phyloP scores from a whole-genome alignment of 2,113 vertebrate genomes.

The Dicerorhinus sumatrensis region DNA sequence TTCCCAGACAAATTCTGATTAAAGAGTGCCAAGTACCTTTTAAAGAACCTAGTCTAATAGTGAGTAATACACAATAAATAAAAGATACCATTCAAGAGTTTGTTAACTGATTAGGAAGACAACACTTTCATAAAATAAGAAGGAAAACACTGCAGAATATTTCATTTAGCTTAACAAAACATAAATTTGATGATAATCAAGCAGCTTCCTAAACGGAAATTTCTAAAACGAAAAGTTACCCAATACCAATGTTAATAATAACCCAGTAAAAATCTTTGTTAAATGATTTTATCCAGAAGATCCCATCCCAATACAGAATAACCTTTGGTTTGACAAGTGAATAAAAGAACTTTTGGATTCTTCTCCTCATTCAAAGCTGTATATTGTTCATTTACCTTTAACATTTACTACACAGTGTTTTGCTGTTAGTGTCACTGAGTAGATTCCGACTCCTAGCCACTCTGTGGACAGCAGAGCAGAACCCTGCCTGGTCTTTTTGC shows the following conservation, averaged over 20 bases:
- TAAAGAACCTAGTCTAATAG: background rate
- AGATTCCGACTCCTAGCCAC: too few relatives aligned
- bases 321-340: conserved; percentile 27
- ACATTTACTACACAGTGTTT: background rate
- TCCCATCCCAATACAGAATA: background rate
- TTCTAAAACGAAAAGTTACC: conserved; percentile 51
- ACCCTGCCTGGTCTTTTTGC: too few relatives aligned
- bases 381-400: background rate
- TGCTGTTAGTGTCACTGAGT: too few relatives aligned
- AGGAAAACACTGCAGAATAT: background rate
- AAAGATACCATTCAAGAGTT: conserved; percentile 8
- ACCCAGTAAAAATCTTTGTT: background rate
- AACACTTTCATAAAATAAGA: conserved; percentile 50
- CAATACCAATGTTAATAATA: background rate
- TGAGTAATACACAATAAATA: conserved; percentile 23
- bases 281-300: background rate
- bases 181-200: background rate
- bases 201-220: conserved; percentile 51
- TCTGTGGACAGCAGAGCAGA: too few relatives aligned
- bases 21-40: background rate
- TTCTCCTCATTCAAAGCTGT: conserved; percentile 36
- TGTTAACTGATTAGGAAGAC: background rate
- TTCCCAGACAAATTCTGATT: conserved; percentile 48
- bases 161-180: conserved; percentile 45
- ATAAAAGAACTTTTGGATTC: background rate